Conservation (phyloP, 2,113 vertebrate genomes). For the Phylloscopus whistleri region DNA sequence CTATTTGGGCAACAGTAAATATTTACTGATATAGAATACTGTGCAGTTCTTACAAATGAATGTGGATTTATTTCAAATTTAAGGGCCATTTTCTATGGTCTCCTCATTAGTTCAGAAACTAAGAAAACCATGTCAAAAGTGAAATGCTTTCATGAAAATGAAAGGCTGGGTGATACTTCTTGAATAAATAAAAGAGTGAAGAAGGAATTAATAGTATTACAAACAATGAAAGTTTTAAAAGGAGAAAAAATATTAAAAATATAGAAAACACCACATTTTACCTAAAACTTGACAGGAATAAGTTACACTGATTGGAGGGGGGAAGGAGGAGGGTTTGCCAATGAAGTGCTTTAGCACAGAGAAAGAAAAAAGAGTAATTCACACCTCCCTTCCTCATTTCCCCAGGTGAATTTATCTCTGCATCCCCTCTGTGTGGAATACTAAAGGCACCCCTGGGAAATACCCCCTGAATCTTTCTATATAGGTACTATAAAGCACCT, state of each 20-base stretch:
- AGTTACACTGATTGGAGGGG: not conserved
- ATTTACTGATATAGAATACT: not conserved
- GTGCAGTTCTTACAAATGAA: not conserved
- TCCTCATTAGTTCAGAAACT: not conserved
- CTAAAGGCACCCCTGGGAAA: not conserved
- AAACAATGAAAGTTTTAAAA: not conserved
- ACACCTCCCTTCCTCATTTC: not conserved
- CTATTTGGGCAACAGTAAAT: not conserved
- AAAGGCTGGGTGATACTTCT: not conserved
- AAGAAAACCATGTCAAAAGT: not conserved
- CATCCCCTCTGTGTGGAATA: not conserved
- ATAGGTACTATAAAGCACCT: not conserved
- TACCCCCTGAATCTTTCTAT: not conserved
- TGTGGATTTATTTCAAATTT: not conserved
- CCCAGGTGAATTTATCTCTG: not conserved
- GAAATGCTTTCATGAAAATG: not conserved
- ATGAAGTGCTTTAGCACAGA: not conserved
- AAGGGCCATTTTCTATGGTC: not conserved
- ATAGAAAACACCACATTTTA: not conserved
- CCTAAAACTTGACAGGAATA: not conserved
- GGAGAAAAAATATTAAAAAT: too few species aligned
- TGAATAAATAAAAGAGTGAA: not conserved
- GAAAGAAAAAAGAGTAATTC: not conserved
- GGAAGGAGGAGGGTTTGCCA: not conserved
- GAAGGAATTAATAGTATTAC: not conserved